Conservation (phyloP, 2,888 invertebrate species). For the Conus canariensis region DNA sequence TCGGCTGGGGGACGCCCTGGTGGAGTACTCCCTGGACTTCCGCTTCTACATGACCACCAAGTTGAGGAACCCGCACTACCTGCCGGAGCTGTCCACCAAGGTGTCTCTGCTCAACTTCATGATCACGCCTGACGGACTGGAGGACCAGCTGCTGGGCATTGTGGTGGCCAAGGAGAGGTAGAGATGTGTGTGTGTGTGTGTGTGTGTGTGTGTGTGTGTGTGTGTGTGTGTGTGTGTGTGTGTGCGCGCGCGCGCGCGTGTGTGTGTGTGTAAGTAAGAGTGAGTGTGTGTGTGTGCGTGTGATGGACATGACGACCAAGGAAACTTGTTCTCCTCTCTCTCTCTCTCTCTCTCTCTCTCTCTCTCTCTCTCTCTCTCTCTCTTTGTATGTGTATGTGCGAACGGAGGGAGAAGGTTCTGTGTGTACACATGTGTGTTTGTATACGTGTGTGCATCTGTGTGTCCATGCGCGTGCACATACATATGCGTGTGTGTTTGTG, state of each 20-base stretch:
- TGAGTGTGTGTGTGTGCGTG: too few species aligned
- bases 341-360: too few species aligned
- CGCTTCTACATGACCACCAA: slow-evolving; percentile 96
- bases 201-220: not conserved
- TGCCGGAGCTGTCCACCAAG: slow-evolving; percentile 95
- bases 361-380: too few species aligned
- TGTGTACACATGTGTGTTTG: not conserved
- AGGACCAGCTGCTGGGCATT: slow-evolving; percentile 93
- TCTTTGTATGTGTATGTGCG: too few species aligned
- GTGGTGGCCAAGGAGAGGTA: slow-evolving; percentile 90
- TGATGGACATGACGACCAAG: too few species aligned
- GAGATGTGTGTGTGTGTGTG: slow-evolving; percentile 7
- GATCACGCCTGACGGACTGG: slow-evolving; percentile 91
- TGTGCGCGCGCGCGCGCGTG: not conserved
- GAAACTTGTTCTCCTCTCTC: too few species aligned
- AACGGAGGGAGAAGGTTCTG: not conserved
- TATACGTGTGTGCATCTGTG: not conserved
- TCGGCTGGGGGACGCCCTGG: slow-evolving; percentile 92
- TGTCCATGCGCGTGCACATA: not conserved
- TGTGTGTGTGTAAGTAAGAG: not conserved
- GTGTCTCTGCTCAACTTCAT: slow-evolving; percentile 92
- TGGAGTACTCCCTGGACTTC: slow-evolving; percentile 93
- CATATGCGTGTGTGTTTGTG: not conserved
- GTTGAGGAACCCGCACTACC: slow-evolving; percentile 93
- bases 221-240: not conserved